These are phyloP conservation scores for Carduelis carduelis DNA, from an alignment of 2,797 vertebrate species.

Conservation along the genomic window DNA sequence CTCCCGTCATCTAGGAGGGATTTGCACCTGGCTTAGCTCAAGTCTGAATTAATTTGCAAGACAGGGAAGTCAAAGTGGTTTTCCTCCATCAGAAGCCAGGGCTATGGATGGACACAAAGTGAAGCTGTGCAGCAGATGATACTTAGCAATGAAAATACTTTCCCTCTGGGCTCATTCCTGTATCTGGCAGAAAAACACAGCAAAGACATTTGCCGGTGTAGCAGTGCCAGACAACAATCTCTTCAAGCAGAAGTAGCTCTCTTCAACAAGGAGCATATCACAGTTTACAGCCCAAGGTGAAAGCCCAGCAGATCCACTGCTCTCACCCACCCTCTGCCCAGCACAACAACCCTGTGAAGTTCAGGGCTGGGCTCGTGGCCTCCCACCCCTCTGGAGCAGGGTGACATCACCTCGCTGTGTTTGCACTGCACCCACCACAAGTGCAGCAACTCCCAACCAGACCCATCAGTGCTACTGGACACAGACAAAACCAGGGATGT, in stretches of 20 bases:
- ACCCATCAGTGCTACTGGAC: not conserved
- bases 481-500: not conserved
- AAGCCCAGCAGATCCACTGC: not conserved
- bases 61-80: not conserved
- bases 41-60: not conserved
- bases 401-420: not conserved
- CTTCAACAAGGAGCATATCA: not conserved
- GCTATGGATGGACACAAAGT: not conserved
- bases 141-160: not conserved
- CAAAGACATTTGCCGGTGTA: not conserved
- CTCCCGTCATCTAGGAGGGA: not conserved
- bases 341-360: not conserved
- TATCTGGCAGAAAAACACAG: not conserved
- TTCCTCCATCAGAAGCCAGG: not conserved
- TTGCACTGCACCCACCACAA: not conserved
- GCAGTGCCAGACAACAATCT: not conserved
- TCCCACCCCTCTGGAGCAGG: not conserved
- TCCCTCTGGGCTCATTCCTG: slow-evolving; percentile 1
- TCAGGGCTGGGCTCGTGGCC: fast-evolving
- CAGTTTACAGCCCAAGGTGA: not conserved
- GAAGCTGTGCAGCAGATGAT: slow-evolving; percentile 35
- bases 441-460: not conserved
- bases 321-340: not conserved
- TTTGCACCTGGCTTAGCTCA: slow-evolving; percentile 40
- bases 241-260: not conserved